A percentile compares a stretch with the other conserved stretches of the same genome.
These are phyloP conservation scores for Eristalis intricaria DNA, from an alignment of 2,888 invertebrate genomes.

Conservation along the genomic window DNA sequence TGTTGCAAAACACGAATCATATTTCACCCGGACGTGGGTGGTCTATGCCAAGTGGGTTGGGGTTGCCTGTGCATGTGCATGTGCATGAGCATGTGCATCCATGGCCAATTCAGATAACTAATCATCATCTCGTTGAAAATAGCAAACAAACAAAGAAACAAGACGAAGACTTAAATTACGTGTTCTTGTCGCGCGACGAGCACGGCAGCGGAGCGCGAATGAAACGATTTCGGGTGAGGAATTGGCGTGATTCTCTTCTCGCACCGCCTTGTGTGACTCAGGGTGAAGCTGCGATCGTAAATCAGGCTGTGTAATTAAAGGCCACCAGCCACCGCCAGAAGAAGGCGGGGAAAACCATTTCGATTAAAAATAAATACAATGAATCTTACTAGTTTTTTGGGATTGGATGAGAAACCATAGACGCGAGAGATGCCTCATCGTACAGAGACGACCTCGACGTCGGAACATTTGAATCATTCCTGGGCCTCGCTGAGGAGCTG, in stretches of 20 bases:
- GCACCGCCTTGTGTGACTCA: background rate
- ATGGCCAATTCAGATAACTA: background rate
- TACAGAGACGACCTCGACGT: background rate
- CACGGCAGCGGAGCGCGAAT: background rate
- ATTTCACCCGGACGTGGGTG: background rate
- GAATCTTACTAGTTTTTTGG: background rate
- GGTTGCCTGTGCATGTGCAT: too few species aligned
- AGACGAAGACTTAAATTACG: background rate
- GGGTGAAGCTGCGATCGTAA: constrained; percentile 17
- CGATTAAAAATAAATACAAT: constrained; percentile 1
- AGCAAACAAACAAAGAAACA: background rate
- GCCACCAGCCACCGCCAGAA: background rate
- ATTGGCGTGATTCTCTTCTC: constrained; percentile 26
- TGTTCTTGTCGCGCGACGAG: background rate
- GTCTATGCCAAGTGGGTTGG: background rate
- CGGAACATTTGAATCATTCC: background rate
- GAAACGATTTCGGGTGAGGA: too few species aligned
- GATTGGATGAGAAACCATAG: background rate
- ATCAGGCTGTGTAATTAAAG: constrained; percentile 29
- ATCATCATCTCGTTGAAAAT: background rate
- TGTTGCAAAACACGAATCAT: background rate
- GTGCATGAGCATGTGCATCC: background rate
- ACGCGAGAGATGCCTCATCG: background rate
- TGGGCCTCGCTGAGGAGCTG: background rate
- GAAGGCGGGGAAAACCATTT: background rate